Conservation (phyloP, 2,888 invertebrate species). For the Caenorhabditis drosophilae region DNA sequence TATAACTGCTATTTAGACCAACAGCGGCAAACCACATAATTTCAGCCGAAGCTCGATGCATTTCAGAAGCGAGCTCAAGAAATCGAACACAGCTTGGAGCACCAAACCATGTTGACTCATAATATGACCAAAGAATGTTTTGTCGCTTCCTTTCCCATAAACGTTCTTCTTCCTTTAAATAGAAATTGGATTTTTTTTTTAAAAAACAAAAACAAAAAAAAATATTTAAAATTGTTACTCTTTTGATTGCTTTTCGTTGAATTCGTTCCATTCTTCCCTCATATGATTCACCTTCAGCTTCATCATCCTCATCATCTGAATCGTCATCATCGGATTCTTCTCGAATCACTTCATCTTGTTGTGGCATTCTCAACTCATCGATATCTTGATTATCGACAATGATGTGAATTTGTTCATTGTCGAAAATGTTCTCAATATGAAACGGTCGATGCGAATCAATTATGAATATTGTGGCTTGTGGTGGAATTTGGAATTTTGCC, state of each 20-base stretch:
- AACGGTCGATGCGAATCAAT: constrained; percentile 63
- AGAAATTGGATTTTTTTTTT: too few species aligned
- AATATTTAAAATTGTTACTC: constrained; percentile 9
- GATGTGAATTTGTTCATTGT: constrained; percentile 39
- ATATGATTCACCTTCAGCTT: constrained; percentile 24
- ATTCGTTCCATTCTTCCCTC: constrained; percentile 33
- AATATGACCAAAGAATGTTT: constrained; percentile 62
- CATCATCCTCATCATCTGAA: constrained; percentile 24
- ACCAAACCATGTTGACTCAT: constrained; percentile 56
- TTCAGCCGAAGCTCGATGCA: constrained; percentile 56
- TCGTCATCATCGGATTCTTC: constrained; percentile 40
- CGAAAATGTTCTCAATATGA: constrained; percentile 61
- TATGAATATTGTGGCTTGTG: constrained; percentile 45
- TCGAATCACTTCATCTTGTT: constrained; percentile 20
- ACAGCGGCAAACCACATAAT: constrained; percentile 61
- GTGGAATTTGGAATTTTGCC: constrained; percentile 39
- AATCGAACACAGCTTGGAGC: constrained; percentile 51
- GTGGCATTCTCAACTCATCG: constrained; percentile 34
- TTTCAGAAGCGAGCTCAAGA: constrained; percentile 53
- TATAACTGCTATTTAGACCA: constrained; percentile 55
- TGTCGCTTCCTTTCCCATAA: constrained; percentile 50
- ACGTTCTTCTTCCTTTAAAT: constrained; percentile 39
- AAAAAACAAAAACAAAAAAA: not conserved
- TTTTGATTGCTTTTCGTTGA: constrained; percentile 33
- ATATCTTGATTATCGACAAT: constrained; percentile 36